These are phyloP conservation scores for Lepisosteus osseus DNA, from an alignment of 2,113 vertebrate species.

Conservation along the genomic window DNA sequence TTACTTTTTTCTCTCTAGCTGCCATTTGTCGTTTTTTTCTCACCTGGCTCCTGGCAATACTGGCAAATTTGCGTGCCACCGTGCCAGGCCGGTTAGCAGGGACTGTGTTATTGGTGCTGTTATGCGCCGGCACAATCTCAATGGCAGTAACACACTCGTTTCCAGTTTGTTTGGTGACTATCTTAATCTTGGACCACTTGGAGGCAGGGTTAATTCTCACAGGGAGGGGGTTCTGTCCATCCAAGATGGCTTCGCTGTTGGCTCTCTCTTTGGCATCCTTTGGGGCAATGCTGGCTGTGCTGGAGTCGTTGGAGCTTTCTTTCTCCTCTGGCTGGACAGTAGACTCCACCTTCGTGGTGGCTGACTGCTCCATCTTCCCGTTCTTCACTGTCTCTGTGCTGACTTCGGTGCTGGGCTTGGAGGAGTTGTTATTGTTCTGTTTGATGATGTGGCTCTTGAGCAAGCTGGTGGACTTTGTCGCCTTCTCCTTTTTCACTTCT, in stretches of 20 bases:
- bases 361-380: constrained; percentile 74
- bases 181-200: constrained; percentile 97
- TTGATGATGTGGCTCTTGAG: constrained; percentile 80
- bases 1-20: constrained; percentile 95
- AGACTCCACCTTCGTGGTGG: constrained; percentile 51
- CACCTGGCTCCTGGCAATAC: constrained; percentile 94
- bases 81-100: constrained; percentile 77
- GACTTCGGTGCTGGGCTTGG: constrained; percentile 64
- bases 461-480: constrained; percentile 73
- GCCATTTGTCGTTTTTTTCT: constrained; percentile 97
- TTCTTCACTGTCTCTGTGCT: constrained; percentile 77
- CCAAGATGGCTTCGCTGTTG: constrained; percentile 58
- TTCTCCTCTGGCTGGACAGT: constrained; percentile 77
- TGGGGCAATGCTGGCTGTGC: constrained; percentile 84
- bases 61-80: constrained; percentile 93
- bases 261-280: constrained; percentile 78
- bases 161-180: constrained; percentile 91
- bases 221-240: constrained; percentile 46
- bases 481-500: constrained; percentile 82
- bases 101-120: constrained; percentile 72
- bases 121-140: constrained; percentile 82
- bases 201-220: constrained; percentile 66
- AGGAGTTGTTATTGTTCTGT: constrained; percentile 80
- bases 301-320: constrained; percentile 94
- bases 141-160: constrained; percentile 92